Conservation (phyloP, 2,797 vertebrate species). For the Hephaestus fuliginosus region DNA sequence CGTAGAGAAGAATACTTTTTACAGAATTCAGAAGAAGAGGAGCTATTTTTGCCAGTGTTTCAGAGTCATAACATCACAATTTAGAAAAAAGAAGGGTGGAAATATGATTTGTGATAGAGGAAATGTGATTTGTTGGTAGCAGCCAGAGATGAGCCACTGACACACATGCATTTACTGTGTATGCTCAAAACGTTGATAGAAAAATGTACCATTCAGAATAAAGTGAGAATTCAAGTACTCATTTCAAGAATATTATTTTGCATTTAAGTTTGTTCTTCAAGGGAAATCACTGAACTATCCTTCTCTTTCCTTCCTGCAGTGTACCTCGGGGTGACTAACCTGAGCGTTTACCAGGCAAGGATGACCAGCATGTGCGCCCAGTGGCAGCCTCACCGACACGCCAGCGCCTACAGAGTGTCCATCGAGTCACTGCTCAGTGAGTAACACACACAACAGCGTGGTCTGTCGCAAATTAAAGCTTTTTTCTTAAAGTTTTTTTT, state of each 20-base stretch:
- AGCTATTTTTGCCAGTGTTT: background rate
- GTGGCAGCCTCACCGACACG: slow-evolving; percentile 93
- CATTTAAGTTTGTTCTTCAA: background rate
- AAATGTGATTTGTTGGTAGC: background rate
- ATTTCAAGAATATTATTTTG: too few species aligned
- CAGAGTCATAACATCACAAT: background rate
- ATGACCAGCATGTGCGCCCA: slow-evolving; percentile 90
- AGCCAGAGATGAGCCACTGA: background rate
- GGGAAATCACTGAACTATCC: background rate
- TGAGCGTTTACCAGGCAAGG: slow-evolving; percentile 88
- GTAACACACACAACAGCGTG: slow-evolving; percentile 53
- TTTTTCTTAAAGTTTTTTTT: too few species aligned
- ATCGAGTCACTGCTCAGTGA: slow-evolving; percentile 90
- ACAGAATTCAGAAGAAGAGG: slow-evolving; percentile 2
- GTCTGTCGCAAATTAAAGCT: too few species aligned
- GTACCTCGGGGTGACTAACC: slow-evolving; percentile 88
- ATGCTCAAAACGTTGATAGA: too few species aligned
- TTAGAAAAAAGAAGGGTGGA: background rate
- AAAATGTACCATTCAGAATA: background rate
- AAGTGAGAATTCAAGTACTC: background rate
- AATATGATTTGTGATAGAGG: background rate
- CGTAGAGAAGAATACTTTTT: slow-evolving; percentile 11
- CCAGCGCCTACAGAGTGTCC: slow-evolving; percentile 87
- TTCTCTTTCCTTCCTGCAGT: slow-evolving; percentile 77
- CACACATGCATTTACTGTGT: too few species aligned